A percentile compares a stretch with the other conserved stretches of the same genome.
These are phyloP conservation scores for Chloebia gouldiae DNA, from an alignment of 2,113 vertebrate genomes.

Conservation along the genomic window DNA sequence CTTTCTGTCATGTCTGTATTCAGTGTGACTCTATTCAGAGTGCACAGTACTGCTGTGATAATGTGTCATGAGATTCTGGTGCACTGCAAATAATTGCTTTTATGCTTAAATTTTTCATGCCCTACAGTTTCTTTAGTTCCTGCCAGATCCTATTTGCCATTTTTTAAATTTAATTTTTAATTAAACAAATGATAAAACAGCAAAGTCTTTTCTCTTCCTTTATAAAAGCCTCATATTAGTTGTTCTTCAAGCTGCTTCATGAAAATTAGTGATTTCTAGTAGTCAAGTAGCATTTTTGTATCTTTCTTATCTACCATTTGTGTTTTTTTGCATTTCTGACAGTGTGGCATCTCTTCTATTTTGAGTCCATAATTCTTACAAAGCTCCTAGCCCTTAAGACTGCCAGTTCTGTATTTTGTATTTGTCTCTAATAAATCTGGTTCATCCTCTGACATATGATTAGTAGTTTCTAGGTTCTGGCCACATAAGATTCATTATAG, in stretches of 20 bases:
- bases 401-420: neutral
- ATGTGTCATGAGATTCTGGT: neutral
- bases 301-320: neutral
- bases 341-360: neutral
- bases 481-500: neutral
- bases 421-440: neutral
- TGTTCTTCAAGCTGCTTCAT: neutral
- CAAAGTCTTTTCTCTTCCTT: neutral
- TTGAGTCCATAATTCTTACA: neutral
- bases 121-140: neutral
- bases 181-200: neutral
- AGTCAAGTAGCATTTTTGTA: neutral
- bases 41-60: conserved; percentile 20
- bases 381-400: neutral
- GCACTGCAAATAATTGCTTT: neutral
- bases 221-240: neutral
- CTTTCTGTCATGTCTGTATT: conserved; percentile 3
- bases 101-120: neutral
- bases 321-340: neutral
- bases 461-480: neutral
- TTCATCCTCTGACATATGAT: neutral
- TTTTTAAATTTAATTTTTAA: conserved; percentile 15
- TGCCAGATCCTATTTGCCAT: neutral
- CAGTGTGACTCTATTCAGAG: neutral
- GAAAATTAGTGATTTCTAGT: neutral